Evolutionary conservation across 1,140 invertebrate genomes (phyloP), one percentile per base, ranked within the genome.

Genomic region (Venturia canescens): DNA sequence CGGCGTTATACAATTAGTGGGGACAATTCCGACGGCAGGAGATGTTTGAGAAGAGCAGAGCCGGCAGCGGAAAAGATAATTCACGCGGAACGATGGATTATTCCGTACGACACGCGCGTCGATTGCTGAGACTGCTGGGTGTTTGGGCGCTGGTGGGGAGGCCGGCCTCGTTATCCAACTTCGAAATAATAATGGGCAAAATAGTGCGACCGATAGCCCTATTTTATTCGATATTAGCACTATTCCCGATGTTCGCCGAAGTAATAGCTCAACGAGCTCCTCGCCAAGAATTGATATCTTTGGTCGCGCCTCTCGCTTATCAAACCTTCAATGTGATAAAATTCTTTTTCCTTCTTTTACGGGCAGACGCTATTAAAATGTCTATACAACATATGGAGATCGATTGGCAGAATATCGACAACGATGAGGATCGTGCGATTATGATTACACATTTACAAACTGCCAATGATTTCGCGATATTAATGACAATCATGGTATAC

Each of bases 401-500:
- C 0, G 86, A 89, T 31, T 88, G 87, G 87, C 50, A 60, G 29
- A 34, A 74, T 48, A 78, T 85, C 0, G 18, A 69, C 0, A 44
- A 63, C 0, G 0, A 18, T 0, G 18, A 80, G 9, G 83, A 87
- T 80, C 60, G 60, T n/a, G 3, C 44, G 1, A 69, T 79, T 29
- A 79, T 66, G 74, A 11, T 83, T 1, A 80, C 50, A 0, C 78
- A 74, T 13, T 27, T 70, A 6, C 48, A 79, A 23, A 23, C 83
- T 0, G 85, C 82, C 0, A 79, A 84, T 9, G 53, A 53, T 6
- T 16, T 88, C 0, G 82, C 82, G 29, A 78, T 16, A 0, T 71
- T 84, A 5, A 84, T 0, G 82, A 84, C 70, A 80, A 34, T 29
- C 0, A 84, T 82, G 29, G 83, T 87, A 84, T 83, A 84, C n/a